These are phyloP conservation scores for Spheniscus mendiculus DNA, from an alignment of 2,113 vertebrate genomes.

Conservation along the genomic window DNA sequence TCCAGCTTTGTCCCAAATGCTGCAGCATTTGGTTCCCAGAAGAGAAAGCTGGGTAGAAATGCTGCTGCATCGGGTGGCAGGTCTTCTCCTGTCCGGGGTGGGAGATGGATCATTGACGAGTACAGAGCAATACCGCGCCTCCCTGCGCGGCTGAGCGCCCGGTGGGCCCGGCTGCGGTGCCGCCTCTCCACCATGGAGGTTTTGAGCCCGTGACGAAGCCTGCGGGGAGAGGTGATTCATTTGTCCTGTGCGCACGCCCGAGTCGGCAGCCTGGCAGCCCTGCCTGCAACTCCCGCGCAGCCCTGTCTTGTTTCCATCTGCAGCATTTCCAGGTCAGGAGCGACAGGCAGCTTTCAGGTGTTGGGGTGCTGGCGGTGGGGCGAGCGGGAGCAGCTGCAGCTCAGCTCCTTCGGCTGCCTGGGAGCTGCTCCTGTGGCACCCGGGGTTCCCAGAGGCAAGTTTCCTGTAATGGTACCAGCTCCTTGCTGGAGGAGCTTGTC, in stretches of 20 bases:
- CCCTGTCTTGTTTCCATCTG: not conserved
- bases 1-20: not conserved
- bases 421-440: not conserved
- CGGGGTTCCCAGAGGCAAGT: not conserved
- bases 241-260: not conserved
- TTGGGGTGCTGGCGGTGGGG: not conserved
- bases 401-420: not conserved
- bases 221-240: conserved; percentile 66
- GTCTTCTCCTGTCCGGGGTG: not conserved
- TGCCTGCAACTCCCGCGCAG: not conserved
- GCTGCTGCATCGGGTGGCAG: not conserved
- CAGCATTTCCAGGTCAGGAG: not conserved
- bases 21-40: not conserved
- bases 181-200: not conserved
- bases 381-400: not conserved
- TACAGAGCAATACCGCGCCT: fast-evolving
- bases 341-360: not conserved
- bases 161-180: not conserved
- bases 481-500: not conserved
- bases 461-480: not conserved
- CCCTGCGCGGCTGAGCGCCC: not conserved
- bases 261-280: conserved; percentile 67
- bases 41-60: not conserved
- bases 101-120: not conserved
- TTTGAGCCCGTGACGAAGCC: conserved; percentile 48